These are phyloP conservation scores for Aulostomus chinensis DNA, from an alignment of 2,797 vertebrate genomes.

Conservation along the genomic window DNA sequence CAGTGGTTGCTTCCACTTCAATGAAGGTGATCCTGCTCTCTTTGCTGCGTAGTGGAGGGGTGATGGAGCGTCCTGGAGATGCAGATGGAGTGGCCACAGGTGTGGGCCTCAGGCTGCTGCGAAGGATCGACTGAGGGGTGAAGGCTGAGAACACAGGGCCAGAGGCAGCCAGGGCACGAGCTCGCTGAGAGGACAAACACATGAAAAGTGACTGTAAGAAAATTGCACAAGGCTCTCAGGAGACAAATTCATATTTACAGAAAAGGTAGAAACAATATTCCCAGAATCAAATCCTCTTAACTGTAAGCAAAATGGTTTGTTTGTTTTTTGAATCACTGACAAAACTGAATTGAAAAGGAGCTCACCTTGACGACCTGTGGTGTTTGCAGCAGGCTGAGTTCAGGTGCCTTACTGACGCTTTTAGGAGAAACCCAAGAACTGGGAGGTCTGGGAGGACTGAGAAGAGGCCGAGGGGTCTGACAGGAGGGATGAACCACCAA, in stretches of 20 bases:
- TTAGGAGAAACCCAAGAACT: conserved; percentile 73
- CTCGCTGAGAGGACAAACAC: conserved; percentile 78
- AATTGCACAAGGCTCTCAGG: background rate
- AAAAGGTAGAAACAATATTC: no score
- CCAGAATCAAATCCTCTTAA: no score
- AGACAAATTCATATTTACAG: background rate
- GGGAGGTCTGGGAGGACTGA: conserved; percentile 67
- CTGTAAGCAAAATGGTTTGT: no score
- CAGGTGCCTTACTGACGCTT: conserved; percentile 75
- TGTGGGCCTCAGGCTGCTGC: conserved; percentile 89
- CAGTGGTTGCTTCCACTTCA: conserved; percentile 73
- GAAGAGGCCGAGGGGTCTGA: conserved; percentile 58
- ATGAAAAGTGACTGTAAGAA: background rate
- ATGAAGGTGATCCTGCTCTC: conserved; percentile 91
- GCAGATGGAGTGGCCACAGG: conserved; percentile 89
- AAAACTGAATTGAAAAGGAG: no score
- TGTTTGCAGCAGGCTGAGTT: conserved; percentile 87
- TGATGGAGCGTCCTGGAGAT: conserved; percentile 89
- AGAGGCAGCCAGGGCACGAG: conserved; percentile 86
- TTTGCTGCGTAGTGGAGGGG: conserved; percentile 87
- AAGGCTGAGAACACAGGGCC: conserved; percentile 85
- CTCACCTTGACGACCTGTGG: conserved; percentile 90
- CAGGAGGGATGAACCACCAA: conserved; percentile 84
- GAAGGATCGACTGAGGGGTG: conserved; percentile 93
- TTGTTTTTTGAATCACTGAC: no score